Base-by-base conservation (phyloP, 2,797 vertebrate genomes). In the Neomorphus geoffroyi region DNA sequence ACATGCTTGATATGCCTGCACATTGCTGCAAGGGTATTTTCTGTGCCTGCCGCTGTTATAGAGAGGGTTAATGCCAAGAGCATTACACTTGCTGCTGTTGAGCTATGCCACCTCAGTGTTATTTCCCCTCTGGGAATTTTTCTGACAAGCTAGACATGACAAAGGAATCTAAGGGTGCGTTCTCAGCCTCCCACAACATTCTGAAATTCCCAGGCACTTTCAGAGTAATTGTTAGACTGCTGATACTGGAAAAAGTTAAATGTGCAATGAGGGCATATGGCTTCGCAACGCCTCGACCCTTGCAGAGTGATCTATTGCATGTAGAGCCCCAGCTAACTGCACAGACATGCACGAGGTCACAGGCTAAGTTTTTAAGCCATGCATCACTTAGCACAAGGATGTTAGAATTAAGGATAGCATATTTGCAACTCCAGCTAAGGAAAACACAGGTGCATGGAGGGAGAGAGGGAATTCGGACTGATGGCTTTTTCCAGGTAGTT, bases 341-440 rank as follows among this genome's bases (percentile, higher is more conserved):
- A 13, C 0, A 10, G 50, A 19, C 24, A 12, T 0, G 48, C 16
- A 10, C 0, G 7, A 67, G 39, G 48, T 19, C 83, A 48, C 51
- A 32, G 45, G 11, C 9, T 9, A 51, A 46, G 16, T 7, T 79
- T 79, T 83, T 45, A 79, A 90, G 74, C 15, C 74, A 50, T 0
- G 12, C 74, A 43, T 32, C 61, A 16, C 56, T 71, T 64, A 41
- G 66, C 33, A 28, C 13, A 18, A 67, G 74, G 43, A 35, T 27
- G 30, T 78, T 12, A 28, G 37, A 43, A 35, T 37, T 58, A 75
- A 79, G 53, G 39, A 46, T 30, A 66, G 26, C 41, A 45, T 64
- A 90, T 80, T 33, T 90, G 53, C 61, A 87, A 2, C 51, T 72
- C 65, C 50, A 58, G 33, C 35, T 67, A 51, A 84, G 73, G 77